Conservation (phyloP, 2,797 vertebrate genomes). For the Sylvilagus floridanus region DNA sequence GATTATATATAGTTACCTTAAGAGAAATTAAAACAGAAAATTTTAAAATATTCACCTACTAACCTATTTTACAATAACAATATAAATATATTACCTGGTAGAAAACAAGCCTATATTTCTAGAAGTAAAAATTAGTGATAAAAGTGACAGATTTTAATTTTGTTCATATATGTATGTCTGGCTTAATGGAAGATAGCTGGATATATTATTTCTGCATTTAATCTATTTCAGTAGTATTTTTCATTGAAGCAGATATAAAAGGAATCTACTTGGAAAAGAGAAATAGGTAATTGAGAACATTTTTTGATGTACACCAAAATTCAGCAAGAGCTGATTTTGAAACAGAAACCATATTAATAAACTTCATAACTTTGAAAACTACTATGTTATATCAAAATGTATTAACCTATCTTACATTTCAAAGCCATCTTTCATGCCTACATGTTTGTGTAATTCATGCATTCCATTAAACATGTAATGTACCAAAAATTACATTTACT, state of each 20-base stretch:
- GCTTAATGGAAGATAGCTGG: neutral
- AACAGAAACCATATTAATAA: neutral
- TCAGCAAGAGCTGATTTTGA: neutral
- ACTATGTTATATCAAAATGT: neutral
- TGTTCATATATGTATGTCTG: neutral
- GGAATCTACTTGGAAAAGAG: neutral
- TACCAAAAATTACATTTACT: neutral
- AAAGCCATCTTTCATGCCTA: neutral
- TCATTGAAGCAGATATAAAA: neutral
- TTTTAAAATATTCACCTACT: neutral
- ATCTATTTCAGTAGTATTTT: constrained; percentile 4
- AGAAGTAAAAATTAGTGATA: neutral
- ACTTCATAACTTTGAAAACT: neutral
- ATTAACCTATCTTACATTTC: neutral
- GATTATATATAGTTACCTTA: neutral
- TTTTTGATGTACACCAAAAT: constrained; percentile 7
- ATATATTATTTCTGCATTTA: neutral
- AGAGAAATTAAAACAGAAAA: neutral
- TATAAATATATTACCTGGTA: neutral
- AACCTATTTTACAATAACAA: neutral
- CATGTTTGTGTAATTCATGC: neutral
- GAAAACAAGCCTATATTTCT: neutral
- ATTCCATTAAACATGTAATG: neutral
- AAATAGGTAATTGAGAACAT: neutral
- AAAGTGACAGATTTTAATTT: neutral